These are phyloP conservation scores for Tangara arthus DNA, from an alignment of 2,797 vertebrate genomes.

Conservation along the genomic window DNA sequence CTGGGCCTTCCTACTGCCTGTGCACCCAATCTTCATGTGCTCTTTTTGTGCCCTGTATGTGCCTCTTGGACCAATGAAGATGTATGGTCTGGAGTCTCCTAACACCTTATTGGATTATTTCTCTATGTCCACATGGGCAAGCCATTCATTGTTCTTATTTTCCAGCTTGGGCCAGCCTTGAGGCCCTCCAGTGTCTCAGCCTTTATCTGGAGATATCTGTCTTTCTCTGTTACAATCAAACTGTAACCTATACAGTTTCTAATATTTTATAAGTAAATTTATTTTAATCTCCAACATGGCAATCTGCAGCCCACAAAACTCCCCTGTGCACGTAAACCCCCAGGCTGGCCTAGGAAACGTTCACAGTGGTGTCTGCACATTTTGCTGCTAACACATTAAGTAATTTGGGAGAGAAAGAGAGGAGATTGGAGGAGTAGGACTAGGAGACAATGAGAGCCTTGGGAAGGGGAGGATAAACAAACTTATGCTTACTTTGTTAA, in stretches of 20 bases:
- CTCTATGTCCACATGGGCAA: background rate
- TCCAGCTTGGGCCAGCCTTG: background rate
- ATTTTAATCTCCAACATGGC: background rate
- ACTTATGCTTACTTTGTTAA: background rate
- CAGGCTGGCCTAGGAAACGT: background rate
- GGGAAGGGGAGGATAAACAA: background rate
- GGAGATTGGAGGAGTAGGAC: background rate
- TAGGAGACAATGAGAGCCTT: accelerated
- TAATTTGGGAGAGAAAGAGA: background rate
- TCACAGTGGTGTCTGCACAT: background rate
- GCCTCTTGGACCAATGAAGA: background rate
- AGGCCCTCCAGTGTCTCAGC: background rate
- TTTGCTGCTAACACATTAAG: background rate
- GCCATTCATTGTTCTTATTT: background rate
- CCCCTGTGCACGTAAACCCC: background rate
- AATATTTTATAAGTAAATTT: background rate
- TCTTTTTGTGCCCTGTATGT: background rate
- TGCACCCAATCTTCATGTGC: background rate
- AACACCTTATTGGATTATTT: background rate
- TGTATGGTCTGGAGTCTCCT: background rate
- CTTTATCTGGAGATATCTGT: accelerated
- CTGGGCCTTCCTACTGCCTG: background rate
- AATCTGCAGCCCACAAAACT: background rate
- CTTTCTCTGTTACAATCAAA: background rate
- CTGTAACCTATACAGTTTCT: background rate